These are phyloP conservation scores for Pterocles orientalis DNA, from an alignment of 2,113 vertebrate species.

Conservation along the genomic window DNA sequence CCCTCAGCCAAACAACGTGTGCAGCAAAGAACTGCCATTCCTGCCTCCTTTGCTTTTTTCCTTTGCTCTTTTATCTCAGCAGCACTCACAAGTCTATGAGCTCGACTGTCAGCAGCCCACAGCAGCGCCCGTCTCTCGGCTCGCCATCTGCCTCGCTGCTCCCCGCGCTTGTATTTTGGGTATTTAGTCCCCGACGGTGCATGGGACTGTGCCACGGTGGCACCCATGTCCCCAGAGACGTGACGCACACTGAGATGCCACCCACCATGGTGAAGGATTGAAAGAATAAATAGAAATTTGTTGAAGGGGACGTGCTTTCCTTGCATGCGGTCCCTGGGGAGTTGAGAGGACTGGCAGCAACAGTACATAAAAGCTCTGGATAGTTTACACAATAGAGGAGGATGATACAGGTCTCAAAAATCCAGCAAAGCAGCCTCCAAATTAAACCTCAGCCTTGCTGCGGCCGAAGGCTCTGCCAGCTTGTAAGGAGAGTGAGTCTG, in stretches of 20 bases:
- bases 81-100: not conserved
- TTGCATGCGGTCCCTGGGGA: not conserved
- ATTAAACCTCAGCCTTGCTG: not conserved
- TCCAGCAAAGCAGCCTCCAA: not conserved
- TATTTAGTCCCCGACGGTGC: rapidly evolving
- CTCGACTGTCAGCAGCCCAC: not conserved
- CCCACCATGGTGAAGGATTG: not conserved
- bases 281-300: not conserved
- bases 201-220: rapidly evolving
- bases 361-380: not conserved
- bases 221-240: not conserved
- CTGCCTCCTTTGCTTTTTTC: not conserved
- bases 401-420: not conserved
- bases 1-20: not conserved
- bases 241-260: not conserved
- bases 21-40: not conserved
- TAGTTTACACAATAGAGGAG: not conserved
- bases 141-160: not conserved
- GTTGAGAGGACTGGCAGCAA: not conserved
- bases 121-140: not conserved
- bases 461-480: not conserved
- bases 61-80: not conserved
- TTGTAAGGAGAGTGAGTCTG: not conserved
- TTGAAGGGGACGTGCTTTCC: not conserved
- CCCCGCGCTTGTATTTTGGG: not conserved